Evolutionary conservation across 2,113 vertebrate genomes (phyloP), one percentile per base, ranked within the genome.

Genomic region (Uria lomvia): DNA sequence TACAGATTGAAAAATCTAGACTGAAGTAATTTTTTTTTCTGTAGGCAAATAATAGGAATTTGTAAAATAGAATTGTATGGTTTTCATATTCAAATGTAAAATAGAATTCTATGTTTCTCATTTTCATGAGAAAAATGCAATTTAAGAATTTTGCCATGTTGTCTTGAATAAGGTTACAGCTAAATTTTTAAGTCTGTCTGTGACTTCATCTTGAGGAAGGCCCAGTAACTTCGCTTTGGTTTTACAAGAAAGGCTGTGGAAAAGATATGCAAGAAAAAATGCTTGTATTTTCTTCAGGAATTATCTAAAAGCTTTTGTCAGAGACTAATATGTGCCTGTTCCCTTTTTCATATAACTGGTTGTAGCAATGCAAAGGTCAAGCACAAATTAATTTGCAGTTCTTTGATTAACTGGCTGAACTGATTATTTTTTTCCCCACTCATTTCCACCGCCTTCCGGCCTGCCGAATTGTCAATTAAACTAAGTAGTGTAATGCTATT

Each of bases 281-380:
- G 5, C 34, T 13, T 67, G 2, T 4, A 3, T 81, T 92, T 90
- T 81, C 34, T 85, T 88, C 12, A 78, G 34, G 45, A 66, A 15
- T 85, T 84, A 66, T 67, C 12, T 63, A 45, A 75, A 85, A 85
- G 24, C 38, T 86, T 70, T 53, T 63, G 66, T 32, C 1, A 1
- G 55, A 83, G 26, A 36, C 32, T 75, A 76, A n/a, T 74, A 12
- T 1, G 5, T 24, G 4, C 49, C 58, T 73, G 8, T 62, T 89
- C 12, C n/a, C 29, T 77, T 88, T 86, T 73, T 90, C 32, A 1
- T 88, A 19, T 79, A 47, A 20, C 2, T 77, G 53, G 6, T 65
- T 75, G 52, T 75, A 89, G 58, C 27, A 86, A 63, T 49, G 65
- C 21, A 91, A 88, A 93, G 87, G 90, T 85, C 84, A 93, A 78